These are phyloP conservation scores for Perithous albicinctus DNA, from an alignment of 2,888 invertebrate genomes.

Conservation along the genomic window DNA sequence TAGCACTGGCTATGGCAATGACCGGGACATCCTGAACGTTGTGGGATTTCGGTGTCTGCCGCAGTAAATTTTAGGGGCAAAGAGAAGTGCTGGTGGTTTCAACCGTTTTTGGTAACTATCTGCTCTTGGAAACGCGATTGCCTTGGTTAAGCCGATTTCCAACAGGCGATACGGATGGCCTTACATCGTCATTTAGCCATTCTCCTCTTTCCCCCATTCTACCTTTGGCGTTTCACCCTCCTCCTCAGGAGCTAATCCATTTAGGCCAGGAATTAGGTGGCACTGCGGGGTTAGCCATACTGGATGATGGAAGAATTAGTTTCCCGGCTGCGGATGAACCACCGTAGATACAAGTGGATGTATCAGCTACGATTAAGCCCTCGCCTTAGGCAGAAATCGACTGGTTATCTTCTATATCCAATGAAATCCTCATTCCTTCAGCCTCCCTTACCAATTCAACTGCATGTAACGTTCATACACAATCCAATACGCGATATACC, in stretches of 20 bases:
- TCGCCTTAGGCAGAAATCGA: conserved; percentile 34
- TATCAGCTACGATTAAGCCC: conserved; percentile 40
- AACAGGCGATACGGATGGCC: conserved; percentile 59
- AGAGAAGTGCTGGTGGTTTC: conserved; percentile 8
- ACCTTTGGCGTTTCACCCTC: conserved; percentile 8
- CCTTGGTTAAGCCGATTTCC: conserved; percentile 64
- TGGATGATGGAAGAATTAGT: conserved; percentile 73
- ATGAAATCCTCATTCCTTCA: conserved; percentile 2
- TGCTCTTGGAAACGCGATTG: conserved; percentile 50
- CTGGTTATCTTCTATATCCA: conserved; percentile 26
- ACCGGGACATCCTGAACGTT: not conserved
- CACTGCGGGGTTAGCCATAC: conserved; percentile 49
- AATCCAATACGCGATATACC: conserved; percentile 20
- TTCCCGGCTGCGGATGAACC: conserved; percentile 20
- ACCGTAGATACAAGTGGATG: conserved; percentile 41
- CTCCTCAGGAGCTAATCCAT: conserved; percentile 70
- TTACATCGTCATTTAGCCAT: conserved; percentile 72
- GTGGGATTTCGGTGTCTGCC: conserved; percentile 3
- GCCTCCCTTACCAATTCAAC: not conserved
- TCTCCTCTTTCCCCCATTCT: conserved; percentile 30
- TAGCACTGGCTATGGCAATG: not conserved
- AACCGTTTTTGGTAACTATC: conserved; percentile 53
- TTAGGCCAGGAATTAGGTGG: conserved; percentile 73
- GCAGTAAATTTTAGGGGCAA: not conserved
- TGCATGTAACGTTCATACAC: not conserved